Percentiles rank a stretch among this genome's conserved stretches.
These are phyloP conservation scores for Phaethon lepturus DNA, from an alignment of 2,113 vertebrate genomes.

Conservation along the genomic window DNA sequence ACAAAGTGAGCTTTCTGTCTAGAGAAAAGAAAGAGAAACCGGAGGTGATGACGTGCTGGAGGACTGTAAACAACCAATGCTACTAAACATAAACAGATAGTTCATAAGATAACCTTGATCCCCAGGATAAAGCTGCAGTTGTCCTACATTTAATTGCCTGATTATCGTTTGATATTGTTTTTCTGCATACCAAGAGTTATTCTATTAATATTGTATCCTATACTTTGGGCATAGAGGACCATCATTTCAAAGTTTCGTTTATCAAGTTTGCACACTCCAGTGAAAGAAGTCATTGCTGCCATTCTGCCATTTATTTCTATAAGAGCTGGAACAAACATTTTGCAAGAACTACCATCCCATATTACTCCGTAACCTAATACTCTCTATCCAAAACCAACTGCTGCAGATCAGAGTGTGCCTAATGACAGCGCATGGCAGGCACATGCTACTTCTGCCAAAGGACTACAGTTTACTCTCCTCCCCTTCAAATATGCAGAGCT, in stretches of 20 bases:
- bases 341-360: not conserved
- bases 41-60: not conserved
- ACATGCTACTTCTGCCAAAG: not conserved
- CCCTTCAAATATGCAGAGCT: not conserved
- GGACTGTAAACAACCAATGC: not conserved
- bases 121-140: not conserved
- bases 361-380: fast-evolving
- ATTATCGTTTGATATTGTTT: not conserved
- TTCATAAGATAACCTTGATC: not conserved
- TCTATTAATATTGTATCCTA: not conserved
- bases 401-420: not conserved
- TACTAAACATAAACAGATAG: not conserved
- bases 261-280: not conserved
- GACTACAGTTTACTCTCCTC: not conserved
- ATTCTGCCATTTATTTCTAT: not conserved
- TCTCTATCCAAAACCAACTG: not conserved
- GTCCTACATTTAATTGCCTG: not conserved
- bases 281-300: not conserved
- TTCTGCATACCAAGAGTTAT: not conserved
- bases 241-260: not conserved
- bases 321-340: not conserved
- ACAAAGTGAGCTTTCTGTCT: not conserved
- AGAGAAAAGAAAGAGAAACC: not conserved
- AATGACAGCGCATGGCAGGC: not conserved
- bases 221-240: not conserved